Base-by-base conservation (phyloP, 2,113 vertebrate genomes). In the human (Homo sapiens) region DNA sequence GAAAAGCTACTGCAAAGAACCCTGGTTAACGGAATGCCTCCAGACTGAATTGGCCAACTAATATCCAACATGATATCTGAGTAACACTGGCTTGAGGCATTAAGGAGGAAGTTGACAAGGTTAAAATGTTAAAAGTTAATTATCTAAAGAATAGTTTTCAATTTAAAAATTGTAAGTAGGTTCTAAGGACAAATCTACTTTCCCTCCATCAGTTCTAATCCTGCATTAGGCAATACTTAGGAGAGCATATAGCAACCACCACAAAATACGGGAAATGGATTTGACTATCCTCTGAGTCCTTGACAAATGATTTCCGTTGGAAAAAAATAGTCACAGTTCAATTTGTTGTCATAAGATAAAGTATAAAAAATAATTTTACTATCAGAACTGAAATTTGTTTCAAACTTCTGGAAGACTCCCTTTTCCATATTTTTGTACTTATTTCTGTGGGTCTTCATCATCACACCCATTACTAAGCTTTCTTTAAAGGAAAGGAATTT, bases 81-180 rank as follows among this genome's bases (percentile, higher is more conserved):
- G 11, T 22, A 61, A 72, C 18, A n/a, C 25, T 93, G 55, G 32
- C 23, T 82, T 95, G 52, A 95, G 43, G 61, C 18, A 59, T 73
- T 50, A 25, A 72, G 20, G 20, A 1, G 2, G 25, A 70, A 82
- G 8, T 50, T 43, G 35, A 82, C 72, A 32, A 83, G 1, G 12
- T 78, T 81, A 93, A 93, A 95, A 93, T 83, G 9, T 38, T 12
- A 86, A 45, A 85, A 70, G 27, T 75, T 87, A 93, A 80, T 68
- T 66, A 66, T 61, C 73, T 93, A 84, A 59, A 64, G 43, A 90
- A 73, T 27, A 43, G 2, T 59, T 88, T 96, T 81, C 30, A 88
- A 91, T 4, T 1, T 1, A 86, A 9, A 55, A 55, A 70, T 70
- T 80, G 4, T 88, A 93, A 95, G 45, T 1, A 66, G 6, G 0